phyloP scores from a whole-genome alignment of 2,797 vertebrate species.

The Acanthis flammea region DNA sequence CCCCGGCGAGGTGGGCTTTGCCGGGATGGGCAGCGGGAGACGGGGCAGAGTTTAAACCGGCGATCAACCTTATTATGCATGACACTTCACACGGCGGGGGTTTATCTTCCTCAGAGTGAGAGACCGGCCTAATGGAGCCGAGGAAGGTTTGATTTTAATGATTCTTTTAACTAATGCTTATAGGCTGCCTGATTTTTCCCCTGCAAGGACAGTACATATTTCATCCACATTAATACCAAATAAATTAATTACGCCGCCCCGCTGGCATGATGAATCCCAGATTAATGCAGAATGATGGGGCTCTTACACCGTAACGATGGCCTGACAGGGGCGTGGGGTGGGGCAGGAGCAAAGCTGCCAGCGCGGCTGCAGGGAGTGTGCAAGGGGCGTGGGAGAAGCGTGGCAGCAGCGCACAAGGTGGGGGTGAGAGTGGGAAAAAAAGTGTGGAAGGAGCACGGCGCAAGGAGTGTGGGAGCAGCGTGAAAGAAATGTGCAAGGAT shows the following conservation, averaged over 20 bases:
- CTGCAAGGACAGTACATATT: slow-evolving; percentile 79
- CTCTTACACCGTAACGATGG: slow-evolving; percentile 54
- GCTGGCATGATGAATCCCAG: slow-evolving; percentile 72
- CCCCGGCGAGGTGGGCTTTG: neutral
- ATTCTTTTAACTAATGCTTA: slow-evolving; percentile 80
- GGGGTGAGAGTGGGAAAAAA: no score
- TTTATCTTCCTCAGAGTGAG: slow-evolving; percentile 76
- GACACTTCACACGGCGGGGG: slow-evolving; percentile 74
- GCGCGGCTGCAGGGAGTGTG: accelerated
- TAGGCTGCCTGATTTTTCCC: slow-evolving; percentile 73
- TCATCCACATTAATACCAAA: slow-evolving; percentile 79
- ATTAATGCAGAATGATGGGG: slow-evolving; percentile 74
- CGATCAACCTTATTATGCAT: slow-evolving; percentile 74
- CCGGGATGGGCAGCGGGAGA: neutral
- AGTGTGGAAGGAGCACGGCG: neutral
- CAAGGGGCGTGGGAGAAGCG: accelerated
- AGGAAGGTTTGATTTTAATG: slow-evolving; percentile 78
- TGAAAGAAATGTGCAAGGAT: neutral
- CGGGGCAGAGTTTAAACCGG: slow-evolving; percentile 75
- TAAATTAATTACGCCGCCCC: slow-evolving; percentile 75
- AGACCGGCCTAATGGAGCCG: slow-evolving; percentile 73
- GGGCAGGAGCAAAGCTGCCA: neutral
- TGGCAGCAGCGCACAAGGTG: neutral
- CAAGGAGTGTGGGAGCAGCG: neutral
- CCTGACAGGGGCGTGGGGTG: neutral